Percentiles rank a stretch among this genome's conserved stretches.
phyloP scores from a whole-genome alignment of 2,888 invertebrate species.

The Nemotelus pantherinus region DNA sequence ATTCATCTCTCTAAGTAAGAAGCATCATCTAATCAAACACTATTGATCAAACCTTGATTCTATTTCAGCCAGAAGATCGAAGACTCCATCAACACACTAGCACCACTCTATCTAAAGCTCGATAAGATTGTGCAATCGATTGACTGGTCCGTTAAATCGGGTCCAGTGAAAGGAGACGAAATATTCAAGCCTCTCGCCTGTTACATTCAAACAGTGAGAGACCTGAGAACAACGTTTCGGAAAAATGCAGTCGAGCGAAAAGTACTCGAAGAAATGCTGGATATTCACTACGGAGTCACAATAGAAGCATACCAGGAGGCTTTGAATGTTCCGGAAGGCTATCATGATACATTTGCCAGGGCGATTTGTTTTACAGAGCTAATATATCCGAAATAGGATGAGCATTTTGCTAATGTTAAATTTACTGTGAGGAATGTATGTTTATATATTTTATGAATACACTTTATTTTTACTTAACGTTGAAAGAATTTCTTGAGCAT shows the following conservation, averaged over 20 bases:
- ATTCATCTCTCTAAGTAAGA: constrained; percentile 29
- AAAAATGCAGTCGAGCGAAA: neutral
- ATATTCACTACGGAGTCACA: constrained; percentile 1
- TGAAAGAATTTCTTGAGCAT: too few relatives aligned
- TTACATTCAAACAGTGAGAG: constrained; percentile 16
- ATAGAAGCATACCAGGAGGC: constrained; percentile 2
- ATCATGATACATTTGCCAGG: neutral
- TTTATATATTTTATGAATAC: too few relatives aligned
- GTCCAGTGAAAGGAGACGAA: constrained; percentile 10
- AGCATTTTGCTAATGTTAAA: too few relatives aligned
- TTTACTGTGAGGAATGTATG: too few relatives aligned
- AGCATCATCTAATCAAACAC: neutral
- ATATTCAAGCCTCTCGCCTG: constrained; percentile 22
- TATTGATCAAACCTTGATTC: neutral
- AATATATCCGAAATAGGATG: neutral
- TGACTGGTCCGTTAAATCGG: constrained; percentile 12
- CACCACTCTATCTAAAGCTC: constrained; percentile 6
- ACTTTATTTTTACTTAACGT: too few relatives aligned
- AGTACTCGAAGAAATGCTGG: constrained; percentile 15
- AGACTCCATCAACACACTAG: neutral
- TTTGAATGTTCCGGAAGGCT: neutral
- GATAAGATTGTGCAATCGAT: constrained; percentile 7
- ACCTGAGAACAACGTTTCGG: constrained; percentile 7
- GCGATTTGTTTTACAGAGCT: constrained; percentile 21
- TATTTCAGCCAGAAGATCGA: neutral